These are phyloP conservation scores for Fragum sueziense DNA, from an alignment of 2,888 invertebrate species.

Conservation along the genomic window DNA sequence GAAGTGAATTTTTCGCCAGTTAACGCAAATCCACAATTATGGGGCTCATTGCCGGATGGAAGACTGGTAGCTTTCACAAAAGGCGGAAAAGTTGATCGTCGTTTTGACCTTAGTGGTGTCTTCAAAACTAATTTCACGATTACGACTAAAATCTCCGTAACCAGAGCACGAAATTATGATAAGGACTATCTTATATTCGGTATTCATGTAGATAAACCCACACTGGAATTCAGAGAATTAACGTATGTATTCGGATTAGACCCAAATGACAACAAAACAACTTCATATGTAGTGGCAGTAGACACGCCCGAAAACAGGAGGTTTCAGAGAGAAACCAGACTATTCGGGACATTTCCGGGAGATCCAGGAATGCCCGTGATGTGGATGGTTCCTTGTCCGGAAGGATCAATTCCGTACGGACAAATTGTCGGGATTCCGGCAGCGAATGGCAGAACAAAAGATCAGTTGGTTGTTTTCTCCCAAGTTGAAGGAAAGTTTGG, in stretches of 20 bases:
- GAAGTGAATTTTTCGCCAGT: slow-evolving; percentile 28
- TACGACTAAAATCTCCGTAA: slow-evolving; percentile 46
- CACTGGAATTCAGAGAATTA: slow-evolving; percentile 23
- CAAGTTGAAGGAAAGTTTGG: slow-evolving; percentile 46
- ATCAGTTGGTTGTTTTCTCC: slow-evolving; percentile 41
- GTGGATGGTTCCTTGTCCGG: slow-evolving; percentile 62
- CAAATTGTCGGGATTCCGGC: slow-evolving; percentile 58
- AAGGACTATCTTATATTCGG: slow-evolving; percentile 54
- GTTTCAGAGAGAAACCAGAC: no score
- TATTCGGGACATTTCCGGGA: not conserved
- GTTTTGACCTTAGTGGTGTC: slow-evolving; percentile 31
- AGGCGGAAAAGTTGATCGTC: slow-evolving; percentile 38
- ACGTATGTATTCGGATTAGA: slow-evolving; percentile 19
- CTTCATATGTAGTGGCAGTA: slow-evolving; percentile 34
- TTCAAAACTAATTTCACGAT: slow-evolving; percentile 47
- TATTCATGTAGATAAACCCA: slow-evolving; percentile 25
- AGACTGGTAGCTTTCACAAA: slow-evolving; percentile 40
- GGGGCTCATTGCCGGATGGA: slow-evolving; percentile 43
- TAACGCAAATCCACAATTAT: slow-evolving; percentile 50
- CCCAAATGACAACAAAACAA: not conserved
- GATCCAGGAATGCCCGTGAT: slow-evolving; percentile 22
- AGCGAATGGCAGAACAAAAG: slow-evolving; percentile 10
- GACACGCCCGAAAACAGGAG: slow-evolving; percentile 51
- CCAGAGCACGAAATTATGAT: slow-evolving; percentile 20
- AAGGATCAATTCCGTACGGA: slow-evolving; percentile 48